Percentiles rank a stretch among this genome's conserved stretches.
These are phyloP conservation scores for Oriolus oriolus DNA, from an alignment of 2,113 vertebrate species.

Conservation along the genomic window DNA sequence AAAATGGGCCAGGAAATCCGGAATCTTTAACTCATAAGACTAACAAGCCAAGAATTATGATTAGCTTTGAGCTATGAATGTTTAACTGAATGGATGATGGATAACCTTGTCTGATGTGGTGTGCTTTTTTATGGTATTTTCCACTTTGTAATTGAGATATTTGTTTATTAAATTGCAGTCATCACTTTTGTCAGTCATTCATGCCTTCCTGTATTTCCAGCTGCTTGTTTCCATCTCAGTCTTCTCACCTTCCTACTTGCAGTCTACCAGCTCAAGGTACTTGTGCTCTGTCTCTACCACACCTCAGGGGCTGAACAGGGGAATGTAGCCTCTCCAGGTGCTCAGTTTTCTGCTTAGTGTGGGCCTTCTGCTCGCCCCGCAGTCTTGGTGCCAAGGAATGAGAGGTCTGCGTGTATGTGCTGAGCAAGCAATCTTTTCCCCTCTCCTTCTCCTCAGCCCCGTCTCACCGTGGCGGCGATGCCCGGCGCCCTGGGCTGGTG, in stretches of 20 bases:
- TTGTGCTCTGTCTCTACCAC: not conserved
- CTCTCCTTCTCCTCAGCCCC: not conserved
- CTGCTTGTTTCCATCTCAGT: not conserved
- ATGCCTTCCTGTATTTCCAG: not conserved
- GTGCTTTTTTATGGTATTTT: not conserved
- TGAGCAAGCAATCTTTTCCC: not conserved
- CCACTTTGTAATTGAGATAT: not conserved
- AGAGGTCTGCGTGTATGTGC: not conserved
- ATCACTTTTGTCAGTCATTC: not conserved
- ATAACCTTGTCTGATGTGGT: not conserved
- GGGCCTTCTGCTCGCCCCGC: not conserved
- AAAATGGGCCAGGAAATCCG: not conserved
- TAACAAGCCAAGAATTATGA: not conserved
- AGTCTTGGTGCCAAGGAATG: not conserved
- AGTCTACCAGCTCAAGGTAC: not conserved
- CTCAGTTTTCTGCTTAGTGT: not conserved
- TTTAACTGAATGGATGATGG: not conserved
- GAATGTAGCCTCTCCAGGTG: not conserved
- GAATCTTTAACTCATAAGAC: not conserved
- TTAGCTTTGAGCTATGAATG: not conserved
- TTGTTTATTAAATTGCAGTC: not conserved
- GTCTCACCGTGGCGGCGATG: rapidly evolving
- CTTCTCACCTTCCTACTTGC: not conserved
- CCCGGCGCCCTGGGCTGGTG: not conserved
- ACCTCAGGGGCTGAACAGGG: not conserved